These are phyloP conservation scores for Epizoanthus illoricatus DNA, from an alignment of 92 coral and sea anemone species.

Conservation along the genomic window DNA sequence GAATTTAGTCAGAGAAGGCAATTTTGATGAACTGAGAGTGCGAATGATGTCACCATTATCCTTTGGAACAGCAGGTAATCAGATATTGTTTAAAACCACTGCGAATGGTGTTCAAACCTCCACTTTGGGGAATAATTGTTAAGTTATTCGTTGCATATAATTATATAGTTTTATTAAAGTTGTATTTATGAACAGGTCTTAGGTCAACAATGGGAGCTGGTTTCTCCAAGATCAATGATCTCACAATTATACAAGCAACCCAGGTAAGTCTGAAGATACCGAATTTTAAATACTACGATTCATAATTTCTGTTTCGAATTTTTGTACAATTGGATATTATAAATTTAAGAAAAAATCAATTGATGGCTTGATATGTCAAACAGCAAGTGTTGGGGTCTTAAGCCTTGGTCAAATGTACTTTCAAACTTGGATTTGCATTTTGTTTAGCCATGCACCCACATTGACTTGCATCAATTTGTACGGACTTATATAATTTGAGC, in stretches of 20 bases:
- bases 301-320: too few relatives aligned
- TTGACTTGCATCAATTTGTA: too few relatives aligned
- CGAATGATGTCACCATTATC: conserved; percentile 71
- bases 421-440: too few relatives aligned
- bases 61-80: conserved; percentile 96
- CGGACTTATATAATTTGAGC: too few relatives aligned
- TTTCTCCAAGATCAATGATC: conserved; percentile 90
- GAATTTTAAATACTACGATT: too few relatives aligned
- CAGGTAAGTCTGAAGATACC: conserved; percentile 59
- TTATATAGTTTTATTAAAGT: not conserved
- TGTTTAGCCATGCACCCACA: too few relatives aligned
- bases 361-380: too few relatives aligned
- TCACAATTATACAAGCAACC: conserved; percentile 93
- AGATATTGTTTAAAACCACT: not conserved
- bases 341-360: too few relatives aligned
- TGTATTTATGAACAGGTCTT: conserved; percentile 55
- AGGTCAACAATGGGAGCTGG: conserved; percentile 99
- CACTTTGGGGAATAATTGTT: not conserved
- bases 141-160: not conserved
- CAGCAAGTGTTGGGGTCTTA: too few relatives aligned
- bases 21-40: conserved; percentile 71
- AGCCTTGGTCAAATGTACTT: too few relatives aligned
- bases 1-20: conserved; percentile 57
- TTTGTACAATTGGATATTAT: too few relatives aligned
- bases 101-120: not conserved